These are phyloP conservation scores for Hylaeus anthracinus DNA, from an alignment of 1,140 invertebrate species.

Conservation along the genomic window DNA sequence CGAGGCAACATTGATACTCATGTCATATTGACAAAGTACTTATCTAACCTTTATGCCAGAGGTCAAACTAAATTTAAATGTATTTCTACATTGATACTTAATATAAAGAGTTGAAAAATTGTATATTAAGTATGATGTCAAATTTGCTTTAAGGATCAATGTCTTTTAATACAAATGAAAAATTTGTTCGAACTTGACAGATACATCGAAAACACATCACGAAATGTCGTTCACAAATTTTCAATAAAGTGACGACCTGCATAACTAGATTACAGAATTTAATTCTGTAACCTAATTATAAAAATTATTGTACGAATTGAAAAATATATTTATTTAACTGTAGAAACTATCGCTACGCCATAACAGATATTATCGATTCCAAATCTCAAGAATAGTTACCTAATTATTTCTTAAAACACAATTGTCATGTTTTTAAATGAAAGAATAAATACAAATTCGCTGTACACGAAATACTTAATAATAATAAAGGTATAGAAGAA, in stretches of 20 bases:
- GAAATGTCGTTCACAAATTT: background rate
- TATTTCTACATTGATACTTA: background rate
- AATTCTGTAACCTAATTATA: background rate
- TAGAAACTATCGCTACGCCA: background rate
- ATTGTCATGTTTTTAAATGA: background rate
- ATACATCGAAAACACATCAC: background rate
- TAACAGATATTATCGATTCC: background rate
- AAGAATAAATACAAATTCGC: background rate
- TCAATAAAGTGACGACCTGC: background rate
- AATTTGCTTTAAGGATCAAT: background rate
- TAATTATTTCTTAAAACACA: background rate
- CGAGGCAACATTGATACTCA: slow-evolving; percentile 1
- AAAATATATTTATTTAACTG: slow-evolving; percentile 5
- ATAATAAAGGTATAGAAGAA: background rate
- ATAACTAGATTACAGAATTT: background rate
- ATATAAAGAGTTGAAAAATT: background rate
- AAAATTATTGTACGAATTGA: background rate
- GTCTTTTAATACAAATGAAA: background rate
- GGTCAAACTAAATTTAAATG: slow-evolving; percentile 44
- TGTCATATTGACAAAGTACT: slow-evolving; percentile 15
- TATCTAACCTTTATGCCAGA: slow-evolving; percentile 18
- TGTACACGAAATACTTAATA: background rate
- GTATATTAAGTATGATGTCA: background rate
- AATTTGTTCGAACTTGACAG: background rate
- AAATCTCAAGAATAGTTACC: background rate